Evolutionary conservation across 2,113 vertebrate species (phyloP).

Genomic region (Podarcis raffonei): DNA sequence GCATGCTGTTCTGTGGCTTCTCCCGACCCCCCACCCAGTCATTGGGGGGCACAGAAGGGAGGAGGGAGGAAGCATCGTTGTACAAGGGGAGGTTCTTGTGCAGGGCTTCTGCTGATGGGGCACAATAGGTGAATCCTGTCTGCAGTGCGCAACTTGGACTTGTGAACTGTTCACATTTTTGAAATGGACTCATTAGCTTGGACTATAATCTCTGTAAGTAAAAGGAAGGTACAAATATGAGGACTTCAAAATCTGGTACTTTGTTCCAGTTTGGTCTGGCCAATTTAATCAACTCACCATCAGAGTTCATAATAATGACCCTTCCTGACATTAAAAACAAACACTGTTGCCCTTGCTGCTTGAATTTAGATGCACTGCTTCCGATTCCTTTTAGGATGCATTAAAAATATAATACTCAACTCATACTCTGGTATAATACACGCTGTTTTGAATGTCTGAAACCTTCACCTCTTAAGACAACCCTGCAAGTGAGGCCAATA

Average conservation of each 20-base stretch:
- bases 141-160: not conserved
- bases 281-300: no score
- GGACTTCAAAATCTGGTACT: not conserved
- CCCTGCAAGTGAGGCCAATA: not conserved
- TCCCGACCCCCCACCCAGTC: no score
- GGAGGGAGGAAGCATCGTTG: no score
- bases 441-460: no score
- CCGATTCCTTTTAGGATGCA: not conserved
- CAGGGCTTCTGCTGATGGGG: no score
- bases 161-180: fast-evolving
- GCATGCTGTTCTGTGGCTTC: no score
- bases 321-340: not conserved
- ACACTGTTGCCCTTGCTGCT: not conserved
- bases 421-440: not conserved
- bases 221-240: not conserved
- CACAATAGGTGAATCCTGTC: no score
- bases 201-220: not conserved
- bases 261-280: not conserved
- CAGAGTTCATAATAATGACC: not conserved
- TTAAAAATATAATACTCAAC: not conserved
- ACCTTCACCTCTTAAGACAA: not conserved
- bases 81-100: no score
- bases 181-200: fast-evolving
- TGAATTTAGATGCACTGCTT: not conserved
- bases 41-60: no score